Evolutionary conservation across 2,888 invertebrate genomes (phyloP).

Genomic region (Gastracanthus pulcherrimus): DNA sequence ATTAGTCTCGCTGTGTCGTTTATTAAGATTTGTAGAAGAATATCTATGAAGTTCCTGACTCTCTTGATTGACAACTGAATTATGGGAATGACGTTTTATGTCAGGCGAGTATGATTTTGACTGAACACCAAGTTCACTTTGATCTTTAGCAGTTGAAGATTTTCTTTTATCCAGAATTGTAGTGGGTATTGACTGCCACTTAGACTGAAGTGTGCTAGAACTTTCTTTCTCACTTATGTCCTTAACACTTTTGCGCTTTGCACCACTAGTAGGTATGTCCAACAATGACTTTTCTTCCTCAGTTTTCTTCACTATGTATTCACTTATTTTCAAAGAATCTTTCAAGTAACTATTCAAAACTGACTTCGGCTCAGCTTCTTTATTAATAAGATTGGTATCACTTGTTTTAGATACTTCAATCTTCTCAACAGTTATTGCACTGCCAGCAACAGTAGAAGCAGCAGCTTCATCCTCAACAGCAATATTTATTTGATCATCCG

Average conservation of each 20-base stretch:
- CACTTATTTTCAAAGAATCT: conserved; percentile 43
- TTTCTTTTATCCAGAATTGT: conserved; percentile 39
- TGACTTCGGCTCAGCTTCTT: conserved; percentile 19
- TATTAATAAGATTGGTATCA: conserved; percentile 1
- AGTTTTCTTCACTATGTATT: not conserved
- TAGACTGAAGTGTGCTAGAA: not conserved
- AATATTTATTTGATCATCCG: conserved; percentile 22
- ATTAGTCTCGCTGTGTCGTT: conserved; percentile 1
- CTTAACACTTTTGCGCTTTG: conserved; percentile 30
- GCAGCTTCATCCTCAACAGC: not conserved
- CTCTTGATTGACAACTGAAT: not conserved
- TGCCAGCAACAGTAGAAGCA: not conserved
- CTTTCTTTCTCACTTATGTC: conserved; percentile 3
- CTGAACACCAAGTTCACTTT: conserved; percentile 11
- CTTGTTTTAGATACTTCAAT: not conserved
- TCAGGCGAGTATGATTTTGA: conserved; percentile 45
- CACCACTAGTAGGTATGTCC: conserved; percentile 24
- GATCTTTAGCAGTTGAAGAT: conserved; percentile 25
- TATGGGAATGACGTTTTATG: conserved; percentile 28
- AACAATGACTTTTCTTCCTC: conserved; percentile 28
- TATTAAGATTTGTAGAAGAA: conserved; percentile 10
- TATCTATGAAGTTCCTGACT: conserved; percentile 9
- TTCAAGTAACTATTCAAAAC: conserved; percentile 37
- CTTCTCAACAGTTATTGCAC: not conserved
- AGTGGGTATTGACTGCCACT: conserved; percentile 34